These are phyloP conservation scores for Stichopus horrens DNA, from an alignment of 53 echinoderm and acorn worm species.

Conservation along the genomic window DNA sequence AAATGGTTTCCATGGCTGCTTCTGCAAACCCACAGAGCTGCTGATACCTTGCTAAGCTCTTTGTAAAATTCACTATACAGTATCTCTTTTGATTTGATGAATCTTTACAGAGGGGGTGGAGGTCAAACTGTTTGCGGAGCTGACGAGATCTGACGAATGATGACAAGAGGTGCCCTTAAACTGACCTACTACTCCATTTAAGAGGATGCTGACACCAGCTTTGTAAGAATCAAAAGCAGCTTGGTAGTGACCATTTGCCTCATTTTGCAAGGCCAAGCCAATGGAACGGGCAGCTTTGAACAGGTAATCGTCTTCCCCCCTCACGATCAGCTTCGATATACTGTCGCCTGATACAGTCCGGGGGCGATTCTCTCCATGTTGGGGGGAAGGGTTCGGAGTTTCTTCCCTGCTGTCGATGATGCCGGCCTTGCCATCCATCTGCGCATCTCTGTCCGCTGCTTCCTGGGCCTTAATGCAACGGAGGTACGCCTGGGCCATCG, in stretches of 20 bases:
- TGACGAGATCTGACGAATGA: too few relatives aligned
- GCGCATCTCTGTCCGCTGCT: slow-evolving; percentile 83
- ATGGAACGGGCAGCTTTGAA: slow-evolving; percentile 88
- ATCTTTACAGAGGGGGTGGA: too few relatives aligned
- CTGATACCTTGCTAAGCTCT: too few relatives aligned
- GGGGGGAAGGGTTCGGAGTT: slow-evolving; percentile 26
- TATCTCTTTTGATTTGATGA: too few relatives aligned
- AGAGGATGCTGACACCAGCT: slow-evolving; percentile 83
- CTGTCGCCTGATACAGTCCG: slow-evolving; percentile 60
- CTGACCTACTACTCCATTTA: slow-evolving; percentile 90
- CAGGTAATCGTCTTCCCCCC: slow-evolving; percentile 91
- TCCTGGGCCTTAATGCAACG: slow-evolving; percentile 86
- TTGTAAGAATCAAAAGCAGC: slow-evolving; percentile 95
- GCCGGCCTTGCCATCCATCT: slow-evolving; percentile 49
- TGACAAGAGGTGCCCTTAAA: background rate
- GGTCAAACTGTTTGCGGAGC: too few relatives aligned
- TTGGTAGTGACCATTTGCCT: slow-evolving; percentile 86
- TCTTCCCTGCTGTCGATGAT: slow-evolving; percentile 65
- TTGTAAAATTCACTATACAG: too few relatives aligned
- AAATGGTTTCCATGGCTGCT: too few relatives aligned
- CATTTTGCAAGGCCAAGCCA: slow-evolving; percentile 86
- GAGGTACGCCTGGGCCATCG: slow-evolving; percentile 93
- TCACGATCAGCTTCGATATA: slow-evolving; percentile 70
- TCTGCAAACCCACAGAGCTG: too few relatives aligned
- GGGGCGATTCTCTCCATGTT: slow-evolving; percentile 12